Conservation (phyloP, 2,113 vertebrate genomes). For the Camarhynchus parvulus region DNA sequence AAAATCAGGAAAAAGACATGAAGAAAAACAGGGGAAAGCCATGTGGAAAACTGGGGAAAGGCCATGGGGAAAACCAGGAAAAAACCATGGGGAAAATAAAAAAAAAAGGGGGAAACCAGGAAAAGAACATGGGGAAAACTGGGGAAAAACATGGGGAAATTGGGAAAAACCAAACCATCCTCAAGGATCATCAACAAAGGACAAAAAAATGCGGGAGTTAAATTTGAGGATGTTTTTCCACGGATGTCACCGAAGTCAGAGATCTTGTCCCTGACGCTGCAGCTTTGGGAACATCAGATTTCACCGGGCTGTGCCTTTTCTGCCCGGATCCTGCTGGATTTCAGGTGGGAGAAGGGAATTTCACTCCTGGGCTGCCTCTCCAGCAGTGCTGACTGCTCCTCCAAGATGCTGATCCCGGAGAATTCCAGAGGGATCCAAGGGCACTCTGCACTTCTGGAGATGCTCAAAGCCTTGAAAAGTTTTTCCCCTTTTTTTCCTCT, state of each 20-base stretch:
- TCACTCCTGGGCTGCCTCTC: neutral
- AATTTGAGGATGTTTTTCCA: neutral
- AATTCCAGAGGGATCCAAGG: neutral
- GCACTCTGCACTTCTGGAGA: rapidly evolving
- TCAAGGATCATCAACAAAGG: neutral
- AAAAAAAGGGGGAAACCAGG: no score
- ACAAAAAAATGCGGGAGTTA: rapidly evolving
- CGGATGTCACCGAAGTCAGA: neutral
- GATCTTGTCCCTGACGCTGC: neutral
- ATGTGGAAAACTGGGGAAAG: neutral
- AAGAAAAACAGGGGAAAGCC: rapidly evolving
- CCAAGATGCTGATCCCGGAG: neutral
- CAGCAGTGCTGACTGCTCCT: neutral
- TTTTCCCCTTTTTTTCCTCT: neutral
- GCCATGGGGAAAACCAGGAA: no score
- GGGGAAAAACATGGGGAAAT: rapidly evolving
- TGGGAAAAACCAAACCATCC: rapidly evolving
- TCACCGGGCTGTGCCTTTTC: neutral
- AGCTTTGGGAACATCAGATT: neutral
- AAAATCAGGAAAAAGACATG: no score
- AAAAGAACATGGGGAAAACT: rapidly evolving
- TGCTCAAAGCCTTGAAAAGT: neutral
- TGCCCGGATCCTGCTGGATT: neutral
- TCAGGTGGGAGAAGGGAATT: neutral
- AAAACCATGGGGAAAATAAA: no score